These are phyloP conservation scores for Xiphophorus birchmanni DNA, from an alignment of 2,797 vertebrate species.

Conservation along the genomic window DNA sequence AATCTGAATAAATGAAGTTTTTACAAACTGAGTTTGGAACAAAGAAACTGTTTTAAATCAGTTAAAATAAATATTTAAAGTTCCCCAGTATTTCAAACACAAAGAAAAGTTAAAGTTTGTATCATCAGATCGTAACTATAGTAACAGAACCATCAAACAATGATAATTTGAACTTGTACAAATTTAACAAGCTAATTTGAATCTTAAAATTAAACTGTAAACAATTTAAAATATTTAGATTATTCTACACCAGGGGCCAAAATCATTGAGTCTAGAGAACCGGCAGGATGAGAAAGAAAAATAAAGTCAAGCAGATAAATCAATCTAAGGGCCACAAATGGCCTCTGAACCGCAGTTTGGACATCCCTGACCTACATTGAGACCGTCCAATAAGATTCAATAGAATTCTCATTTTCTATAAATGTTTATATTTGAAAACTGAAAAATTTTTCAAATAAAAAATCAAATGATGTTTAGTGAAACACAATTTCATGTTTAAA, in stretches of 20 bases:
- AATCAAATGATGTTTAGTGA: no score
- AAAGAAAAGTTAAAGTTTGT: neutral
- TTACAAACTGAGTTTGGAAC: no score
- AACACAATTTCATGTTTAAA: no score
- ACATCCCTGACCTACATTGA: neutral
- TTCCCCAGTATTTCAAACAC: neutral
- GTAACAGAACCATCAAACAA: neutral
- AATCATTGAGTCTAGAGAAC: no score
- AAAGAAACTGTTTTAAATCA: neutral
- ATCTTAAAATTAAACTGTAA: no score
- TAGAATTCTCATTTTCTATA: neutral
- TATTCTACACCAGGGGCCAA: neutral
- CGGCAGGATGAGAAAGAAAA: no score
- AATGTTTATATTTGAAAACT: neutral
- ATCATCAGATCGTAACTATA: neutral
- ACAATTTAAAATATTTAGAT: no score
- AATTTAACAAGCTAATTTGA: neutral
- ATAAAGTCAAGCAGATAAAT: no score
- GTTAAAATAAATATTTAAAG: neutral
- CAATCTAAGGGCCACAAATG: no score
- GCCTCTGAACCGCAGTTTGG: no score
- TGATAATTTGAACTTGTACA: neutral
- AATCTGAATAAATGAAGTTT: no score
- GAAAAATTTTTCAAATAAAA: no score
- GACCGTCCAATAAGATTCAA: neutral